Evolutionary conservation across 92 coral and sea anemone genomes (phyloP).

Genomic region (Ricordea florida): DNA sequence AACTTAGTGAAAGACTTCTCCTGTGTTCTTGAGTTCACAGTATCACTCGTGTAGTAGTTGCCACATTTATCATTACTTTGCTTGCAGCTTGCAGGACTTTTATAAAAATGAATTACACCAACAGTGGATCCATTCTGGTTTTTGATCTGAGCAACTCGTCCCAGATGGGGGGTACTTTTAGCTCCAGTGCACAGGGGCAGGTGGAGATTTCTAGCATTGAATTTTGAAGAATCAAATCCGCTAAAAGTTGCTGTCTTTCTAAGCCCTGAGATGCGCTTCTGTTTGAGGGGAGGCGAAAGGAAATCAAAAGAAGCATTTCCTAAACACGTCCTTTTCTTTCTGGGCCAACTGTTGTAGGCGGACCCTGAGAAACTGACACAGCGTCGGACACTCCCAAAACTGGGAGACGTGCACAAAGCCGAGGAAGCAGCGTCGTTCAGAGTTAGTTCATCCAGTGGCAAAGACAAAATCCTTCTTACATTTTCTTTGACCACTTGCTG

Average conservation of each 20-base stretch:
- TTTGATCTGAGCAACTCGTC: constrained; percentile 60
- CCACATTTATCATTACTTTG: too few species aligned
- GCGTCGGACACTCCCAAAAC: constrained; percentile 18
- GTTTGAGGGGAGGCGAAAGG: constrained; percentile 82
- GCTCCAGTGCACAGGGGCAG: neutral
- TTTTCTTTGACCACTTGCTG: constrained; percentile 28
- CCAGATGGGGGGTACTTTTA: constrained; percentile 66
- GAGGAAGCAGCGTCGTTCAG: constrained; percentile 2
- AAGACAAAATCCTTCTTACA: constrained; percentile 36
- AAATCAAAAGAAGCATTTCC: constrained; percentile 19
- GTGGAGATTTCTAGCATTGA: constrained; percentile 9
- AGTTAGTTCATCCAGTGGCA: constrained; percentile 30
- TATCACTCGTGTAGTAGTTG: too few species aligned
- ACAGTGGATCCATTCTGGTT: constrained; percentile 81
- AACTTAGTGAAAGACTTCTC: too few species aligned
- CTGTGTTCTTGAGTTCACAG: too few species aligned
- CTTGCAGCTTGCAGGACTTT: constrained; percentile 66
- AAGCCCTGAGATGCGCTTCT: constrained; percentile 57
- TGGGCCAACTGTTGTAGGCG: constrained; percentile 73
- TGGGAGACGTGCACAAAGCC: neutral
- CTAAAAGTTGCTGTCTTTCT: constrained; percentile 84
- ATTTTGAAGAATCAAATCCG: constrained; percentile 76
- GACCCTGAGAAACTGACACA: constrained; percentile 67
- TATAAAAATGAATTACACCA: constrained; percentile 89
- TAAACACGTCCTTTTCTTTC: constrained; percentile 53